A percentile compares a stretch with the other conserved stretches of the same genome.
Evolutionary conservation across 2,113 vertebrate genomes (phyloP).

Genomic region (Crypturellus undulatus): DNA sequence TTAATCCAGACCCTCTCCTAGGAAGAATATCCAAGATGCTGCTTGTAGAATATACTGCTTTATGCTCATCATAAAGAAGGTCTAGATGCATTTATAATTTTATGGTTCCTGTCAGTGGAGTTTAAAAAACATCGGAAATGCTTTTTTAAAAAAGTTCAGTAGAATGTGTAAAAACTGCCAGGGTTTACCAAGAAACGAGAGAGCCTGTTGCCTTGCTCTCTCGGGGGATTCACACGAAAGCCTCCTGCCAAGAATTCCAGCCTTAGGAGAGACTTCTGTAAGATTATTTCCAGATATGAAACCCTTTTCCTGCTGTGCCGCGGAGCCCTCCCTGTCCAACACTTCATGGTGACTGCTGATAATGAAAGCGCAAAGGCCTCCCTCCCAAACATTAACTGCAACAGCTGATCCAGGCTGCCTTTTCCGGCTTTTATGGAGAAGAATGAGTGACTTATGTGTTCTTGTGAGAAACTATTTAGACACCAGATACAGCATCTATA

Average conservation of each 20-base stretch:
- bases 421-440: slow-evolving; percentile 71
- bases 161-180: not conserved
- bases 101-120: not conserved
- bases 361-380: slow-evolving; percentile 44
- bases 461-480: slow-evolving; percentile 68
- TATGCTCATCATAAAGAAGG: not conserved
- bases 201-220: not conserved
- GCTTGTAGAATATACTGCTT: not conserved
- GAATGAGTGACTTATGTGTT: slow-evolving; percentile 53
- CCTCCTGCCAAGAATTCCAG: slow-evolving; percentile 56
- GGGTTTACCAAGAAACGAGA: not conserved
- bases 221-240: not conserved
- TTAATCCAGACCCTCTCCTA: not conserved
- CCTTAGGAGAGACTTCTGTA: slow-evolving; percentile 20
- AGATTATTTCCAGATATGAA: slow-evolving; percentile 66
- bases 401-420: slow-evolving; percentile 57
- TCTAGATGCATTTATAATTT: not conserved
- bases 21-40: not conserved
- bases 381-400: slow-evolving; percentile 16
- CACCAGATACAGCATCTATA: slow-evolving; percentile 47
- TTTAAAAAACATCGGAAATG: not conserved
- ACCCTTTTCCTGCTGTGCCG: slow-evolving; percentile 57
- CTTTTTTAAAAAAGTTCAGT: not conserved
- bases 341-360: slow-evolving; percentile 51
- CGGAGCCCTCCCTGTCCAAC: slow-evolving; percentile 42